These are phyloP conservation scores for Adelges cooleyi DNA, from an alignment of 1,140 invertebrate species.

Conservation along the genomic window DNA sequence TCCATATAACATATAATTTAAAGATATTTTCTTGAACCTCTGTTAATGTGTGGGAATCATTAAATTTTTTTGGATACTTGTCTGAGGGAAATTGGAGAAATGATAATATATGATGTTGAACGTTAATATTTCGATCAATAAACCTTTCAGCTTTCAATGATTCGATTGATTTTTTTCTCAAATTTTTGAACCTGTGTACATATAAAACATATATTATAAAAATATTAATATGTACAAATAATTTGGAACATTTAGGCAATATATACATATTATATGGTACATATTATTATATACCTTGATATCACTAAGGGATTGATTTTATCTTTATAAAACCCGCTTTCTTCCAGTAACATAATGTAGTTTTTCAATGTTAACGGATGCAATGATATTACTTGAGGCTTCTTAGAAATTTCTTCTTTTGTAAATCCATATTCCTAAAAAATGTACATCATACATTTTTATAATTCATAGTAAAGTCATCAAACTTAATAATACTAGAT, in stretches of 20 bases:
- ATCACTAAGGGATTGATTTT: background rate
- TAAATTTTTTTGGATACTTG: background rate
- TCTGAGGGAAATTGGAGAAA: background rate
- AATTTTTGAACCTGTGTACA: background rate
- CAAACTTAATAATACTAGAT: background rate
- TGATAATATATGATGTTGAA: conserved; percentile 5
- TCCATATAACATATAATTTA: conserved; percentile 2
- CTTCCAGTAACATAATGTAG: conserved; percentile 5
- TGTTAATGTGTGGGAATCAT: background rate
- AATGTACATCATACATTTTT: background rate
- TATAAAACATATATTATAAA: background rate
- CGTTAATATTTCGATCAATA: background rate
- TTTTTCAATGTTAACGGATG: conserved; percentile 15
- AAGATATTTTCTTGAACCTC: background rate
- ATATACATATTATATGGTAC: background rate
- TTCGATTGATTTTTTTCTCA: background rate
- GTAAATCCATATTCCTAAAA: background rate
- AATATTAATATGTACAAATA: background rate
- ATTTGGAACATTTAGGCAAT: background rate
- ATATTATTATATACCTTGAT: background rate
- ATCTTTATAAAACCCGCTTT: conserved; percentile 3
- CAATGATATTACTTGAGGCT: background rate
- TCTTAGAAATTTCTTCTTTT: conserved; percentile 5
- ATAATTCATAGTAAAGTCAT: too few relatives aligned
- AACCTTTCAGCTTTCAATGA: background rate